Conservation (phyloP, 1,140 invertebrate species). For the Drosophila arawakana region DNA sequence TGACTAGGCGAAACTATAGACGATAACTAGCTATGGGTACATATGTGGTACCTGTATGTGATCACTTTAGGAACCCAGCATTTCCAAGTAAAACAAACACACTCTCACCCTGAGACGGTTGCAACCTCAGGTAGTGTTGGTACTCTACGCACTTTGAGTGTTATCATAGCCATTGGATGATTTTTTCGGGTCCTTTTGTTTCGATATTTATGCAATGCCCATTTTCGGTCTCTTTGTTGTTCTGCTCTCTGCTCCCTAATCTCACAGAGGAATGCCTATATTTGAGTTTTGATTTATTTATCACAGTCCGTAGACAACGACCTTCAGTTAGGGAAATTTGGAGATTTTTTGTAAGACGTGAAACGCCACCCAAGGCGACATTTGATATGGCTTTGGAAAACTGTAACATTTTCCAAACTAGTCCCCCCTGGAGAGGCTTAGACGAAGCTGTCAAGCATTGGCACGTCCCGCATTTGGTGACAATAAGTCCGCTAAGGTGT, state of each 20-base stretch:
- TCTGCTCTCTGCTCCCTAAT: conserved; percentile 11
- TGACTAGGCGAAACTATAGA: conserved; percentile 29
- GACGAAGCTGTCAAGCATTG: conserved; percentile 49
- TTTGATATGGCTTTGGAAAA: conserved; percentile 25
- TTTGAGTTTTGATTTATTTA: conserved; percentile 60
- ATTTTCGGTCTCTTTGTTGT: conserved; percentile 54
- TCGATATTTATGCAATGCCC: conserved; percentile 58
- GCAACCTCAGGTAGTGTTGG: conserved; percentile 44
- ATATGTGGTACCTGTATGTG: background rate
- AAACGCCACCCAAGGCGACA: conserved; percentile 58
- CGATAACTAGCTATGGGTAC: background rate
- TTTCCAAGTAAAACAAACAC: conserved; percentile 28
- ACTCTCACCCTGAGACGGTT: background rate
- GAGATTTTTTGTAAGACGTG: conserved; percentile 21
- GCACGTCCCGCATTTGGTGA: conserved; percentile 52
- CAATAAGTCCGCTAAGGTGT: conserved; percentile 29
- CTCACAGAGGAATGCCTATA: conserved; percentile 10
- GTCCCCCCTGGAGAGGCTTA: conserved; percentile 34
- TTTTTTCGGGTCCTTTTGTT: conserved; percentile 37
- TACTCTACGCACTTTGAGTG: conserved; percentile 27
- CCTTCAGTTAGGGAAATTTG: conserved; percentile 32
- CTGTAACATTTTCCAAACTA: conserved; percentile 12
- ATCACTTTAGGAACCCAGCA: conserved; percentile 6
- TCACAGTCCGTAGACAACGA: conserved; percentile 21
- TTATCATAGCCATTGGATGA: conserved; percentile 28